These are phyloP conservation scores for Gnatocerus cornutus DNA, from an alignment of 2,888 invertebrate species.

Conservation along the genomic window DNA sequence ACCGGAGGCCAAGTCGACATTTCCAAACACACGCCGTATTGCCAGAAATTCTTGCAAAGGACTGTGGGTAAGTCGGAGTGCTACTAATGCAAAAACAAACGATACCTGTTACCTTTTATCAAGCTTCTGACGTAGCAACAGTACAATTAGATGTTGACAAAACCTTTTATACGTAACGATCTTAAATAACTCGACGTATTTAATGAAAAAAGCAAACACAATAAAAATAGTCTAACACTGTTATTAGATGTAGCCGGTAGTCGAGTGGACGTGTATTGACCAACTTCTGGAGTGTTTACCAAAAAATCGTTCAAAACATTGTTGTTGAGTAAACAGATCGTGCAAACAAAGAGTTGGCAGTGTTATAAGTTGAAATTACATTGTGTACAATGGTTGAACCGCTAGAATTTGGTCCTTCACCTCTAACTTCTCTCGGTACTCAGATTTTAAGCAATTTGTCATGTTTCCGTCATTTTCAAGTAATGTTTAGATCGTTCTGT, in stretches of 20 bases:
- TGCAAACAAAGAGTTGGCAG: too few relatives aligned
- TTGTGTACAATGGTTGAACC: neutral
- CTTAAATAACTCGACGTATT: neutral
- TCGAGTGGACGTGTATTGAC: too few relatives aligned
- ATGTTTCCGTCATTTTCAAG: slow-evolving; percentile 6
- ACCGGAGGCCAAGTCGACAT: slow-evolving; percentile 65
- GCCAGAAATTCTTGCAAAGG: slow-evolving; percentile 75
- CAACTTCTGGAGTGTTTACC: too few relatives aligned
- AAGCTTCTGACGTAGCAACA: neutral
- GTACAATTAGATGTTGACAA: slow-evolving; percentile 3
- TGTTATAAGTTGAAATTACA: neutral
- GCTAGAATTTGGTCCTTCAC: too few relatives aligned
- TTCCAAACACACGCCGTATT: slow-evolving; percentile 80
- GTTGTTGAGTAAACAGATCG: too few relatives aligned
- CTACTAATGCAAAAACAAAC: neutral
- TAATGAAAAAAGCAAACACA: slow-evolving; percentile 1
- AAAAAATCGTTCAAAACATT: too few relatives aligned
- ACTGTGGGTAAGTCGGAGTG: slow-evolving; percentile 58
- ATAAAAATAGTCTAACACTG: neutral
- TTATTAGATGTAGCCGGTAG: too few relatives aligned
- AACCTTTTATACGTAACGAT: neutral
- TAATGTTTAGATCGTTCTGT: neutral
- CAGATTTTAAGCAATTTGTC: too few relatives aligned
- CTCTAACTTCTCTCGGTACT: too few relatives aligned
- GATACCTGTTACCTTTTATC: too few relatives aligned